phyloP scores from a whole-genome alignment of 2,797 vertebrate genomes.

The Ataeniobius toweri region DNA sequence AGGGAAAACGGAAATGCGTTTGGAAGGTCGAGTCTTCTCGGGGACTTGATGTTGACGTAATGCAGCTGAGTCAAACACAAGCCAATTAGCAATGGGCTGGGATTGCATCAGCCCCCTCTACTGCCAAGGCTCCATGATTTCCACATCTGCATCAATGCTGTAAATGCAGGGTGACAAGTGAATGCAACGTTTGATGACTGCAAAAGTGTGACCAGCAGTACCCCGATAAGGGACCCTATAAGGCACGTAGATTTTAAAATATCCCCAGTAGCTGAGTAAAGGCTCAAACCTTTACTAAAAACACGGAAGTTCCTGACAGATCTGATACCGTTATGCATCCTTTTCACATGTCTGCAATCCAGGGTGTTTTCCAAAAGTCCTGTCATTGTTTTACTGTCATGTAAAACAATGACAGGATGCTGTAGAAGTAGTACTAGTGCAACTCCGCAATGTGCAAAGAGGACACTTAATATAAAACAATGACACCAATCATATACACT shows the following conservation, averaged over 20 bases:
- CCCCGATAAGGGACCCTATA: not conserved
- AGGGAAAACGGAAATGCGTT: constrained; percentile 33
- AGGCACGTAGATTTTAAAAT: not conserved
- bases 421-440: not conserved
- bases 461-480: not conserved
- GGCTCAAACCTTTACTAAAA: not conserved
- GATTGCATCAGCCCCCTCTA: constrained; percentile 26
- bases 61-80: constrained; percentile 57
- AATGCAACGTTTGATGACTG: constrained; percentile 40
- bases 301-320: not conserved
- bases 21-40: constrained; percentile 39
- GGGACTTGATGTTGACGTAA: constrained; percentile 45
- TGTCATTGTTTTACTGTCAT: no score
- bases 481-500: not conserved
- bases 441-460: no score
- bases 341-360: not conserved
- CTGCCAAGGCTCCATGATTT: constrained; percentile 19
- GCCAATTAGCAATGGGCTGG: constrained; percentile 52
- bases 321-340: not conserved
- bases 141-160: constrained; percentile 32
- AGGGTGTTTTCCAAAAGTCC: not conserved
- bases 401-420: not conserved
- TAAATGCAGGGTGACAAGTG: constrained; percentile 31
- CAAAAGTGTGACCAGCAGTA: constrained; percentile 29
- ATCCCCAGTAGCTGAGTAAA: not conserved